Percentiles rank a stretch among this genome's conserved stretches.
Conservation (phyloP, 2,888 invertebrate genomes). For the Stratiomys singularior region DNA sequence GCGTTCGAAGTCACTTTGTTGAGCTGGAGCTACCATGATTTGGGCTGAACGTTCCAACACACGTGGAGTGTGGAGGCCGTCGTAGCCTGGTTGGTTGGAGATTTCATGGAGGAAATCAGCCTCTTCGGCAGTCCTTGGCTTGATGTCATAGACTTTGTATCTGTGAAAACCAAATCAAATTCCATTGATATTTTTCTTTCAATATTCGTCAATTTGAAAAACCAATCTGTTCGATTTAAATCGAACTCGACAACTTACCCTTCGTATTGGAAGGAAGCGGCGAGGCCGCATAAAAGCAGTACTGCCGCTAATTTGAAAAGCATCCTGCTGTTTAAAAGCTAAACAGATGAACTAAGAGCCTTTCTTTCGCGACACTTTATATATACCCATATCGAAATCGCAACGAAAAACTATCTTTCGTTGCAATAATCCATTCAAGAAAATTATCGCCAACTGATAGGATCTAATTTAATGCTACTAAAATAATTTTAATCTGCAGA, state of each 20-base stretch:
- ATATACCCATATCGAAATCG: neutral
- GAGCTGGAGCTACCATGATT: conserved; percentile 46
- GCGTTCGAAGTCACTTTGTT: conserved; percentile 39
- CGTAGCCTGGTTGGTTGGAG: conserved; percentile 9
- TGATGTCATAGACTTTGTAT: conserved; percentile 59
- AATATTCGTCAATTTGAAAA: too few species aligned
- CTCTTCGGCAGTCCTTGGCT: conserved; percentile 38
- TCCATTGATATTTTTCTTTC: too few species aligned
- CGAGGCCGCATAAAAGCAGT: conserved; percentile 22
- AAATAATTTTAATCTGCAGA: too few species aligned
- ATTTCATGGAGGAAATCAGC: conserved; percentile 45
- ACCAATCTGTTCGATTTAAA: too few species aligned
- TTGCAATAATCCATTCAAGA: too few species aligned
- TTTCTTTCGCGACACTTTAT: neutral
- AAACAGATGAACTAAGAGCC: conserved; percentile 29
- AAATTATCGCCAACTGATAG: neutral
- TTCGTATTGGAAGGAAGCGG: conserved; percentile 45
- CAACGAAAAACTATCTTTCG: neutral
- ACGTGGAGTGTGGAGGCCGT: conserved; percentile 34
- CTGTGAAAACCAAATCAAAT: conserved; percentile 51
- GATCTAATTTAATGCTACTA: neutral
- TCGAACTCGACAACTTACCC: conserved; percentile 34
- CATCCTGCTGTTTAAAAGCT: conserved; percentile 16
- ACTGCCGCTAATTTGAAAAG: conserved; percentile 20
- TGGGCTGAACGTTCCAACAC: conserved; percentile 24